These are phyloP conservation scores for Ephydatia muelleri DNA, from an alignment of 37 sponge, comb jelly and placozoan species.

Conservation along the genomic window DNA sequence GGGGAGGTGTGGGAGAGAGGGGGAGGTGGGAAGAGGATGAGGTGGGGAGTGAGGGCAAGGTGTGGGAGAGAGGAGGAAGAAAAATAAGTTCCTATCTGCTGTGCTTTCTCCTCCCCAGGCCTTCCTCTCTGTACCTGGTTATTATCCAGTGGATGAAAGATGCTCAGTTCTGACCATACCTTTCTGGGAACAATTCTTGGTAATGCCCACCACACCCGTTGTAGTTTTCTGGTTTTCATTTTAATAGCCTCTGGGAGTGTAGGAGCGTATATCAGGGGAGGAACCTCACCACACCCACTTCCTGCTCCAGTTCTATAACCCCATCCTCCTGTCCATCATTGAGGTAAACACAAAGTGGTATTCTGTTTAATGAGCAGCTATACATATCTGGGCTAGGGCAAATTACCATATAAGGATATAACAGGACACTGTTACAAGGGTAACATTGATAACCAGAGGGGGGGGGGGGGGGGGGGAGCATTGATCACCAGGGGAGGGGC, in stretches of 20 bases:
- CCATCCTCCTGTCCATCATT: constrained; percentile 38
- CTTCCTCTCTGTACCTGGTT: constrained; percentile 56
- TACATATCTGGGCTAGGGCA: too few species aligned
- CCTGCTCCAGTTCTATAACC: constrained; percentile 45
- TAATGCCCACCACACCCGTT: not conserved
- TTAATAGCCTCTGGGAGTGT: not conserved
- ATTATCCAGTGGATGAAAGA: constrained; percentile 63
- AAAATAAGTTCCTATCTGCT: not conserved
- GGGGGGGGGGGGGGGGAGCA: too few species aligned
- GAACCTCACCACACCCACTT: constrained; percentile 25
- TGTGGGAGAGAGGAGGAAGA: not conserved
- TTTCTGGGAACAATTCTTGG: constrained; percentile 73
- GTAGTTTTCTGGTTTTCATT: not conserved
- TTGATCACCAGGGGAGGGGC: too few species aligned
- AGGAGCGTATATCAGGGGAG: constrained; percentile 49
- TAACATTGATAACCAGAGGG: too few species aligned
- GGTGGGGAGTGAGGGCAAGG: not conserved
- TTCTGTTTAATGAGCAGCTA: not conserved
- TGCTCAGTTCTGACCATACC: constrained; percentile 58
- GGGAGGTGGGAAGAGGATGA: constrained; percentile 3
- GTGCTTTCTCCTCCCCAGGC: constrained; percentile 34
- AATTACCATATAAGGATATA: too few species aligned
- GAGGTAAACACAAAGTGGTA: constrained; percentile 29
- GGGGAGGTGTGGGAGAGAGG: not conserved
- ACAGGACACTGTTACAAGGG: too few species aligned